Evolutionary conservation across 2,113 vertebrate species (phyloP).

Genomic region (Myrmecobius fasciatus): DNA sequence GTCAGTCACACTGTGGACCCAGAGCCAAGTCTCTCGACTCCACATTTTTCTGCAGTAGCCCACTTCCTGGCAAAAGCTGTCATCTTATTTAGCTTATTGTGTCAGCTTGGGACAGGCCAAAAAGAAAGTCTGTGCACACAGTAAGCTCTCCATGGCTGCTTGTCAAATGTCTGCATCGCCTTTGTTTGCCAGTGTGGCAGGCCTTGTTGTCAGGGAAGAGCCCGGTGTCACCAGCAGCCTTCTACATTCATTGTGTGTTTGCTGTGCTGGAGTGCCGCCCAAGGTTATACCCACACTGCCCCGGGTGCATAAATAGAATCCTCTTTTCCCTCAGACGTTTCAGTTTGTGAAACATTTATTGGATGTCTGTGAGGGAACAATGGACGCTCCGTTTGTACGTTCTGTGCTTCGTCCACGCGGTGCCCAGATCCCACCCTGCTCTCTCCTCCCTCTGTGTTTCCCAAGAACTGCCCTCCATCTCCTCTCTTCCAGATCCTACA

Average conservation of each 20-base stretch:
- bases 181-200: background rate
- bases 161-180: background rate
- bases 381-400: background rate
- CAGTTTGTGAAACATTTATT: background rate
- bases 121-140: background rate
- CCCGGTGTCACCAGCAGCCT: background rate
- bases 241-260: conserved; percentile 28
- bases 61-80: background rate
- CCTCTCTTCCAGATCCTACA: background rate
- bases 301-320: background rate
- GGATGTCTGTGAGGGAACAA: background rate
- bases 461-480: background rate
- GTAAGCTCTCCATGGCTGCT: background rate
- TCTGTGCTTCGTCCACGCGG: background rate
- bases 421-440: background rate
- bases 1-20: background rate
- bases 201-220: conserved; percentile 38
- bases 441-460: background rate
- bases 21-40: background rate
- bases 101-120: background rate
- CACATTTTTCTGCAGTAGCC: background rate
- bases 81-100: background rate
- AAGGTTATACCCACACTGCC: background rate
- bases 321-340: background rate
- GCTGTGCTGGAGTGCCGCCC: conserved; percentile 14